phyloP scores from a whole-genome alignment of 2,113 vertebrate species.

The Macrotis lagotis region DNA sequence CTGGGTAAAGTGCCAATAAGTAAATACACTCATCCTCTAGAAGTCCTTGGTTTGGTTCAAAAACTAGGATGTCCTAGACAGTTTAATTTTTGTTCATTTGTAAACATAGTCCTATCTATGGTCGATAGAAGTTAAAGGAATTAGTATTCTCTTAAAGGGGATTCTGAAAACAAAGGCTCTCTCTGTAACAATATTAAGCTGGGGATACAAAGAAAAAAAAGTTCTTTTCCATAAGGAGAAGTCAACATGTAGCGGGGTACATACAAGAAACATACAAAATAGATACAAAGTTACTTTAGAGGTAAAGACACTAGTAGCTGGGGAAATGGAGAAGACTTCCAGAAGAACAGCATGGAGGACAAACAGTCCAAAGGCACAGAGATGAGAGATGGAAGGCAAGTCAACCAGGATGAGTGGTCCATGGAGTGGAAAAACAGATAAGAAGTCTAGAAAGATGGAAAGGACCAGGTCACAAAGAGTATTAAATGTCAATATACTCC shows the following conservation, averaged over 20 bases:
- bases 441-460: neutral
- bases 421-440: neutral
- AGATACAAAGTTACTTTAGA: neutral
- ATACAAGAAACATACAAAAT: neutral
- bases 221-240: neutral
- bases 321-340: neutral
- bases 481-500: neutral
- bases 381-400: neutral
- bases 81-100: neutral
- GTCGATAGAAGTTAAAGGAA: neutral
- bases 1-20: neutral
- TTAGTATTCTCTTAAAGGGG: neutral
- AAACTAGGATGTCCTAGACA: neutral
- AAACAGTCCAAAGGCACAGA: neutral
- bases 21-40: neutral
- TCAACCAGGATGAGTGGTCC: neutral
- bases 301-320: neutral
- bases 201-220: neutral
- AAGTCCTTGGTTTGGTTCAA: neutral
- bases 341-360: neutral
- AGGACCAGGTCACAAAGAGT: neutral
- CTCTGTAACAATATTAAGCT: neutral
- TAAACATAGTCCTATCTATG: neutral
- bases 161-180: neutral
- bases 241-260: neutral